Evolutionary conservation across 2,113 vertebrate species (phyloP).

Genomic region (Gracilinanus agilis): DNA sequence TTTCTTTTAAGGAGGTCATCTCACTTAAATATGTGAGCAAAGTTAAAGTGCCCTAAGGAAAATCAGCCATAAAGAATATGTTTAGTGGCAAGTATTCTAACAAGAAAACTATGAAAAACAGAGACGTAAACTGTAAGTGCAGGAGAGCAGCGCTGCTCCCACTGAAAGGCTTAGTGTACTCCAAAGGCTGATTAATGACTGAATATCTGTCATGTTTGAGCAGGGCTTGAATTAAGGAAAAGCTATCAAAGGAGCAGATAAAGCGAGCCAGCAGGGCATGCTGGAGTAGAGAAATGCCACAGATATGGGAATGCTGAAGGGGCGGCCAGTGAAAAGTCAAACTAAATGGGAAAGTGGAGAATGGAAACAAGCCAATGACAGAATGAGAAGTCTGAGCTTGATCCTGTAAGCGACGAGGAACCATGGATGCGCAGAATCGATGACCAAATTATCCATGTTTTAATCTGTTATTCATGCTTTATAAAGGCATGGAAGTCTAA

Average conservation of each 20-base stretch:
- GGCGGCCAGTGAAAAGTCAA: no score
- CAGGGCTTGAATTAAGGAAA: background rate
- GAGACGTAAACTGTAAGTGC: background rate
- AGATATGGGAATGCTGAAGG: background rate
- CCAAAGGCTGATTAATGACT: no score
- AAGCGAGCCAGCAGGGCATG: background rate
- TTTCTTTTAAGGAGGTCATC: background rate
- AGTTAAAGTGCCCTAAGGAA: background rate
- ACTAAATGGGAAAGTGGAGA: background rate
- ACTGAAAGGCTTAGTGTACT: background rate
- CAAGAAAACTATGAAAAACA: background rate
- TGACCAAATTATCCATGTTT: background rate
- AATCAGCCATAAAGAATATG: background rate
- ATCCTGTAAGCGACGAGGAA: background rate
- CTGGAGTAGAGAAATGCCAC: background rate
- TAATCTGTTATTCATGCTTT: background rate
- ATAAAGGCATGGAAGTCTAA: background rate
- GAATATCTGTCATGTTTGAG: background rate
- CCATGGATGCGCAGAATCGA: background rate
- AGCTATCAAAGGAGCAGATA: background rate
- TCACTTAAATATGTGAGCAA: background rate
- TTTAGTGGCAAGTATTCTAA: background rate
- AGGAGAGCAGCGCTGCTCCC: background rate
- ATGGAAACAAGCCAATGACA: background rate
- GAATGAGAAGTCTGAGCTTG: background rate